Conservation (phyloP, 2,888 invertebrate species). For the Pandemis cinnamomeana region DNA sequence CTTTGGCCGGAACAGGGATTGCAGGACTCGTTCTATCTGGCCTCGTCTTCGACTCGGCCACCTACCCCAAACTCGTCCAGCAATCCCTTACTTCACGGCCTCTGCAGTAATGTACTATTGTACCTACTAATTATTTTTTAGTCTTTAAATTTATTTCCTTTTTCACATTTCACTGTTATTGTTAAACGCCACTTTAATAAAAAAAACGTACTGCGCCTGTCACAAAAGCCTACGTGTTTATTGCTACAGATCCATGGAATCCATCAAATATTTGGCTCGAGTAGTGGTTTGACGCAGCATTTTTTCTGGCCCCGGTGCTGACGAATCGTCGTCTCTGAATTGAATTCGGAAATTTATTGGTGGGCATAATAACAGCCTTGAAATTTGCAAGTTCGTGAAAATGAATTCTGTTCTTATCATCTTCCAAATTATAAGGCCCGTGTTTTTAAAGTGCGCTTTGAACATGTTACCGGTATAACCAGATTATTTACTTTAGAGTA, state of each 20-base stretch:
- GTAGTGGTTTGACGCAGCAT: slow-evolving; percentile 40
- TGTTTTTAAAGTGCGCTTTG: neutral
- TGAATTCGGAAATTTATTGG: slow-evolving; percentile 37
- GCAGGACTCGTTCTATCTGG: too few species aligned
- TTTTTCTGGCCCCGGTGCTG: slow-evolving; percentile 35
- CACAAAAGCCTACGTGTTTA: slow-evolving; percentile 36
- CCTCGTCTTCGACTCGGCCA: too few species aligned
- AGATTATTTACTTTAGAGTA: neutral
- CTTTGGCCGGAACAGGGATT: too few species aligned
- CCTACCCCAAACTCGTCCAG: too few species aligned
- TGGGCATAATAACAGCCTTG: slow-evolving; percentile 21
- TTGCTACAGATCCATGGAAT: slow-evolving; percentile 36
- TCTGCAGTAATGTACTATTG: too few species aligned
- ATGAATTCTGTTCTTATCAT: slow-evolving; percentile 3
- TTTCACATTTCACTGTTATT: neutral
- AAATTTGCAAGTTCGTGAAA: slow-evolving; percentile 33
- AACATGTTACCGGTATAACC: neutral
- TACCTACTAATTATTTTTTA: too few species aligned
- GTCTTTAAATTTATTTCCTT: neutral
- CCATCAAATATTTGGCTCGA: slow-evolving; percentile 41
- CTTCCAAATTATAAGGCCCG: neutral
- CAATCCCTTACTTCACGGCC: too few species aligned
- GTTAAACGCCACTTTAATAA: neutral
- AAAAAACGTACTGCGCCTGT: slow-evolving; percentile 7
- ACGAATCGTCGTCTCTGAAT: slow-evolving; percentile 29